Evolutionary conservation across 2,113 vertebrate genomes (phyloP), one percentile per base, ranked within the genome.

Genomic region (Paramormyrops kingsleyae): DNA sequence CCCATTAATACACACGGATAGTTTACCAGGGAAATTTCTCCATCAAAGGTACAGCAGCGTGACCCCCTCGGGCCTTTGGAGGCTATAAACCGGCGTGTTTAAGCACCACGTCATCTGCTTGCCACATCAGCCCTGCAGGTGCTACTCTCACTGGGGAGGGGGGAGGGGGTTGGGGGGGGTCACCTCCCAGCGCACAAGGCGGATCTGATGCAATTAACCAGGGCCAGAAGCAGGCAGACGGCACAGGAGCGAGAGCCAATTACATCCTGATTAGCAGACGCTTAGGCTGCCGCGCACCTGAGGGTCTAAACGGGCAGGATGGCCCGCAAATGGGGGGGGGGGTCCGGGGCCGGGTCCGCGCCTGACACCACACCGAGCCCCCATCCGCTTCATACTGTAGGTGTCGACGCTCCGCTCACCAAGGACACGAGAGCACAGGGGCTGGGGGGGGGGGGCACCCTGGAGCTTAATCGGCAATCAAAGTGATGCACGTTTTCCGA

Each of bases 161-260:
- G 27, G 9, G 49, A 15, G 47, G 47, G 9, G 47, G 15, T 1
- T 44, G 42, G 42, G 44, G 44, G n/a, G 13, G 35, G 66, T 19
- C 53, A 31, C 35, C 24, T 84, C 89, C 53, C 31, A 89, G 83
- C 21, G 27, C 77, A 56, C 74, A 49, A 35, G 24, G 77, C 21
- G 42, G 39, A 84, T 42, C 77, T 52, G 89, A 90, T 86, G 49
- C 59, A 62, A 90, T 90, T 90, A 86, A 39, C 59, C 35, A 19
- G 46, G 56, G 19, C 27, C 27, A n/a, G 88, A 49, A 87, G 42
- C 56, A 86, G 56, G 66, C 31, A 49, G 56, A 39, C 27, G 27
- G 21, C 31, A 44, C 12, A 70, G 27, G 86, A 84, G 53, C 21
- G 53, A 42, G 24, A 39, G 44, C 89, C 84, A 87, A 87, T 86